These are phyloP conservation scores for Agrochola lychnidis DNA, from an alignment of 2,888 invertebrate species.

Conservation along the genomic window DNA sequence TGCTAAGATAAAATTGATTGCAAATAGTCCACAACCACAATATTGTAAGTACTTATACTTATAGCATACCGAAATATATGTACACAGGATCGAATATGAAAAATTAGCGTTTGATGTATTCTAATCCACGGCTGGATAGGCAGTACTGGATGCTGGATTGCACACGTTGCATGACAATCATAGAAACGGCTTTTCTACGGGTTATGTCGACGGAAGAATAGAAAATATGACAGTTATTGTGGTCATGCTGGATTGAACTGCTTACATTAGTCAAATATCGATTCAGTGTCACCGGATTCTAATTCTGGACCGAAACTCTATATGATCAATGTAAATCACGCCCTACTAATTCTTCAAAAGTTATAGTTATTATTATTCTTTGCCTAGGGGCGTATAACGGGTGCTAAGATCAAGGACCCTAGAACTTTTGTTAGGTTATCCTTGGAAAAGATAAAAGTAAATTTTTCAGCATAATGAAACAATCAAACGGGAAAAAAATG, in stretches of 20 bases:
- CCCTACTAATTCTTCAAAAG: neutral
- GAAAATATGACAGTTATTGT: no score
- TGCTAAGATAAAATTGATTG: neutral
- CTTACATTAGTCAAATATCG: neutral
- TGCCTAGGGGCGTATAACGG: neutral
- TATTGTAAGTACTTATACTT: neutral
- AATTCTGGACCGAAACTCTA: neutral
- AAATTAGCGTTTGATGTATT: no score
- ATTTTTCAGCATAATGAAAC: neutral
- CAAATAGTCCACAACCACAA: neutral
- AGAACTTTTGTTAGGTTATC: neutral
- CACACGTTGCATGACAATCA: no score
- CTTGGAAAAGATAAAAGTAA: neutral
- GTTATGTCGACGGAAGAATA: no score
- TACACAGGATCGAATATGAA: neutral
- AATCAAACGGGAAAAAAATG: neutral
- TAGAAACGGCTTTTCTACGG: no score
- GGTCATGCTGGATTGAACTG: neutral
- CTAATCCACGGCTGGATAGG: no score
- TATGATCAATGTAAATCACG: neutral
- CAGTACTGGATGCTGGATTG: neutral
- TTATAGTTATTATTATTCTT: neutral
- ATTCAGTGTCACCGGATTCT: neutral
- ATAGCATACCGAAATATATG: neutral
- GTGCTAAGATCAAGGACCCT: neutral